Conservation (phyloP, 2,888 invertebrate species). For the Myopa tessellatipennis region DNA sequence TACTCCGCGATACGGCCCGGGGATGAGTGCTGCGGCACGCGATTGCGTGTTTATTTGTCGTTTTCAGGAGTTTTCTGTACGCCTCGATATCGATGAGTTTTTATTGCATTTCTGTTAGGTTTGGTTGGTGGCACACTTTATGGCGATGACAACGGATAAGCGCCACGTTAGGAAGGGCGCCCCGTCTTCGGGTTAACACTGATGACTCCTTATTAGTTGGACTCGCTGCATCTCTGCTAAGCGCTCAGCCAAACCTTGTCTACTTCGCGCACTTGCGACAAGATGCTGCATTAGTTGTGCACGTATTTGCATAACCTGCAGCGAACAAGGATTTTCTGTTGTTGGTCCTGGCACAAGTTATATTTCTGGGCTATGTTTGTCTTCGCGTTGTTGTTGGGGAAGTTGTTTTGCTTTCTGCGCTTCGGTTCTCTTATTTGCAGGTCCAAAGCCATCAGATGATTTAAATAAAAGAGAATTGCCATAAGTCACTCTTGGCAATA, state of each 20-base stretch:
- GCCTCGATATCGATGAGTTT: conserved; percentile 4
- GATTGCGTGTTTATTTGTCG: not conserved
- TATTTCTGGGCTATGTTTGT: too few species aligned
- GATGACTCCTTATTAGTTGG: too few species aligned
- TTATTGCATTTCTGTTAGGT: not conserved
- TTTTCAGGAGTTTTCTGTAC: not conserved
- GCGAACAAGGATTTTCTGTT: not conserved
- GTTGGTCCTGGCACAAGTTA: not conserved
- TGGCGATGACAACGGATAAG: not conserved
- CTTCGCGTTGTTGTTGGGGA: too few species aligned
- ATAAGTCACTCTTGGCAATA: not conserved
- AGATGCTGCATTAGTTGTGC: not conserved
- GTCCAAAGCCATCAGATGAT: not conserved
- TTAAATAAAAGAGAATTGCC: not conserved
- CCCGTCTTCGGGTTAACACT: too few species aligned
- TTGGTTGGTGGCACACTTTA: not conserved
- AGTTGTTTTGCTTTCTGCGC: not conserved
- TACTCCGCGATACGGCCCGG: too few species aligned
- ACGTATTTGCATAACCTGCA: not conserved
- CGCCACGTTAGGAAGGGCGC: not conserved
- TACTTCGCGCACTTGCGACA: not conserved
- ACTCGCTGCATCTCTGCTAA: too few species aligned
- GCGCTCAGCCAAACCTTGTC: too few species aligned
- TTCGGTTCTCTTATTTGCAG: not conserved
- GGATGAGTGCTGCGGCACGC: not conserved